Conservation (phyloP, 2,888 invertebrate species). For the Tenthredo mesomela region DNA sequence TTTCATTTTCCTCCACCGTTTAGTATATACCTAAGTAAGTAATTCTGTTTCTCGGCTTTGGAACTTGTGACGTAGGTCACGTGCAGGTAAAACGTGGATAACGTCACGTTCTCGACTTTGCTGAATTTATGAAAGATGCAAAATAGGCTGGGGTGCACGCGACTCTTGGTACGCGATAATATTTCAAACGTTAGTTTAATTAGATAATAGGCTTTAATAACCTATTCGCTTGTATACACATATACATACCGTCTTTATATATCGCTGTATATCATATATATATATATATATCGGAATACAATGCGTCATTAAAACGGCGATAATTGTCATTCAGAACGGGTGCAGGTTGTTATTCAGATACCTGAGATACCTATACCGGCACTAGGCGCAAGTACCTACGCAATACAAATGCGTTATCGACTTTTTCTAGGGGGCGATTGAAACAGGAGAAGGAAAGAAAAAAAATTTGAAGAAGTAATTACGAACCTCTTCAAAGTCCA, state of each 20-base stretch:
- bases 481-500: constrained; percentile 6
- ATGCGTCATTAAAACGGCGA: constrained; percentile 11
- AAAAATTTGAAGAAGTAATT: not conserved
- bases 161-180: not conserved
- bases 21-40: not conserved
- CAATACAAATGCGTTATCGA: not conserved
- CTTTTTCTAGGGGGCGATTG: not conserved
- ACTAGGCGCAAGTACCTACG: not conserved
- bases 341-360: not conserved
- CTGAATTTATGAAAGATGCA: not conserved
- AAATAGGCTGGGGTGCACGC: not conserved
- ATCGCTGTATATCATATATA: no score
- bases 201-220: constrained; percentile 22
- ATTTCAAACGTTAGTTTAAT: constrained; percentile 10
- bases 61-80: not conserved
- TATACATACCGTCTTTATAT: no score
- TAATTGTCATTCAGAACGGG: constrained; percentile 17
- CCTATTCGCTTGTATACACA: not conserved
- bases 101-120: not conserved
- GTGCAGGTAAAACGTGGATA: not conserved
- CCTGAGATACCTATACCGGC: not conserved
- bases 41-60: not conserved
- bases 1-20: not conserved
- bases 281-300: constrained; percentile 30
- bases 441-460: not conserved